A percentile compares a stretch with the other conserved stretches of the same genome.
Evolutionary conservation across 2,797 vertebrate genomes (phyloP).

Genomic region (Oreochromis mossambicus): DNA sequence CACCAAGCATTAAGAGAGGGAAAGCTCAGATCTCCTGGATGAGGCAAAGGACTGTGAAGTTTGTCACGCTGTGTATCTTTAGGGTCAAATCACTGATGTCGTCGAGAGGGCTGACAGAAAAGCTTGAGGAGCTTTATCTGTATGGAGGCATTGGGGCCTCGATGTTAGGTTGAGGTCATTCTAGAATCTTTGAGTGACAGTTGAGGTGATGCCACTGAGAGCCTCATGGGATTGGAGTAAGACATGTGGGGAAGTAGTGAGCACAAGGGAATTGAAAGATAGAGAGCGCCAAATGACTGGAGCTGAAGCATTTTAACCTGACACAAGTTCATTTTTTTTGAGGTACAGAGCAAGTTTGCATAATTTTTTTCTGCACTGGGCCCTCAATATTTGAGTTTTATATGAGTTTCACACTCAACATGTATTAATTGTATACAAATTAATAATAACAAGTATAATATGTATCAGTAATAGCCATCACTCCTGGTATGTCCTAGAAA

Average conservation of each 20-base stretch:
- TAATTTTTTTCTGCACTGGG: background rate
- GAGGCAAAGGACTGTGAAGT: conserved; percentile 6
- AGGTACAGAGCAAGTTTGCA: background rate
- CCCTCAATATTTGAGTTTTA: background rate
- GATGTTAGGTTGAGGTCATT: conserved; percentile 65
- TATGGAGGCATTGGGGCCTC: conserved; percentile 36
- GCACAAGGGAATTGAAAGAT: conserved; percentile 4
- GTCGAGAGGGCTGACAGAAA: conserved; percentile 31
- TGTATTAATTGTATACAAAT: background rate
- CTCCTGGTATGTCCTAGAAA: background rate
- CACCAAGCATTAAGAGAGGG: background rate
- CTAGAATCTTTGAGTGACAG: conserved; percentile 62
- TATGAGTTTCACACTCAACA: background rate
- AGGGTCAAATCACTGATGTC: conserved; percentile 41
- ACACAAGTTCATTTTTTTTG: background rate
- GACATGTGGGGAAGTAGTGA: conserved; percentile 10
- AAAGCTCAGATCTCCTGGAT: background rate
- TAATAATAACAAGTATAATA: background rate
- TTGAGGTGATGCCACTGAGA: conserved; percentile 60
- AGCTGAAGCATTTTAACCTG: background rate
- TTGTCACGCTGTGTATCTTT: conserved; percentile 35
- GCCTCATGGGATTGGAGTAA: conserved; percentile 16
- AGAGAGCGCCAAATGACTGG: background rate
- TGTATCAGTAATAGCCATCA: background rate
- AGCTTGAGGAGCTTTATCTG: conserved; percentile 43